These are phyloP conservation scores for Spermophilus dauricus DNA, from an alignment of 2,113 vertebrate genomes.

Conservation along the genomic window DNA sequence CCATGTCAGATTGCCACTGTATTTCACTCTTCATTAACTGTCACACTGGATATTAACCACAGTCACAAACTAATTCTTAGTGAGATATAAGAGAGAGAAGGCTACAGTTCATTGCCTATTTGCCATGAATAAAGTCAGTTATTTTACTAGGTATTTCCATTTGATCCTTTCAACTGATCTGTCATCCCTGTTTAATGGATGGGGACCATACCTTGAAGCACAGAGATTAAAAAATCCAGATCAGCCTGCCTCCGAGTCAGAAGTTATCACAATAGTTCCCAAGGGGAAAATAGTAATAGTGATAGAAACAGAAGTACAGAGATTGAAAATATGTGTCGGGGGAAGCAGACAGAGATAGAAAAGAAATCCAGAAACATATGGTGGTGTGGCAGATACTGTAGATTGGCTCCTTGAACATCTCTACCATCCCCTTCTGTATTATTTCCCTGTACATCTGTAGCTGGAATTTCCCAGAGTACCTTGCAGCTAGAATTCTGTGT, in stretches of 20 bases:
- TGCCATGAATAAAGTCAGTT: background rate
- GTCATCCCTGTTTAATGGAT: background rate
- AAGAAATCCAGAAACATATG: background rate
- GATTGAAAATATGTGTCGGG: background rate
- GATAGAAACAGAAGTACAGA: background rate
- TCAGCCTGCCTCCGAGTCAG: background rate
- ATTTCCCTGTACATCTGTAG: background rate
- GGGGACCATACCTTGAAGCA: background rate
- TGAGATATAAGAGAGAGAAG: background rate
- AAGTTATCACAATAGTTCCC: background rate
- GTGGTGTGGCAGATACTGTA: background rate
- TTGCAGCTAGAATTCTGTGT: background rate
- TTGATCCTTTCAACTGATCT: background rate
- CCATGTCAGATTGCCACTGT: background rate
- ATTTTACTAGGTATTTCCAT: background rate
- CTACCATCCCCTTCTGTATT: background rate
- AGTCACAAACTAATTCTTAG: slow-evolving; percentile 11
- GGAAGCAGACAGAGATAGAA: background rate
- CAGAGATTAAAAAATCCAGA: background rate
- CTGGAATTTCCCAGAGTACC: background rate
- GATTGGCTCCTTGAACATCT: background rate
- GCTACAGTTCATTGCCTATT: background rate
- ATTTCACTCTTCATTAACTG: background rate
- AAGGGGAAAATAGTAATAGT: background rate
- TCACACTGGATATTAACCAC: background rate